A percentile compares a stretch with the other conserved stretches of the same genome.
phyloP scores from a whole-genome alignment of 2,113 vertebrate species.

The Nanger granti region DNA sequence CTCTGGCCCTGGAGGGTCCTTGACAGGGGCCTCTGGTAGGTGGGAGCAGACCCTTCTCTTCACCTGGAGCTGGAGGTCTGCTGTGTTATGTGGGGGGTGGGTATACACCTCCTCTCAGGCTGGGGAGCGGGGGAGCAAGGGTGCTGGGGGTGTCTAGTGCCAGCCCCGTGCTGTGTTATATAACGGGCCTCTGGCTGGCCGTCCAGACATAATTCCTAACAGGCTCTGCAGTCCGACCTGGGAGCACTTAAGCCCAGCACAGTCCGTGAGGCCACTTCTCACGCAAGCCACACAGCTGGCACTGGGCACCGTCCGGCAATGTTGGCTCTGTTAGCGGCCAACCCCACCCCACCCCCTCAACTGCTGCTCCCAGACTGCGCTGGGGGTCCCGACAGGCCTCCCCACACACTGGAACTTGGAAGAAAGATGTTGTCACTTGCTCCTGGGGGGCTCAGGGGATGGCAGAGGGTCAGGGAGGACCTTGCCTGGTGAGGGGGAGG shows the following conservation, averaged over 20 bases:
- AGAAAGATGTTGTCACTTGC: neutral
- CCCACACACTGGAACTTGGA: neutral
- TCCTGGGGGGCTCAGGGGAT: neutral
- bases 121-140: neutral
- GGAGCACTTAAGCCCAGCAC: neutral
- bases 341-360: neutral
- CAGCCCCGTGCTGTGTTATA: fast-evolving
- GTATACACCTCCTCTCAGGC: neutral
- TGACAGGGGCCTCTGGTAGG: fast-evolving
- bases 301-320: fast-evolving
- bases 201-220: neutral
- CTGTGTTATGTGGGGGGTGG: neutral
- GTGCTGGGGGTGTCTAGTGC: neutral
- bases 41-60: neutral
- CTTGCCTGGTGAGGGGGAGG: neutral
- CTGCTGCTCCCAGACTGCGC: neutral
- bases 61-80: neutral
- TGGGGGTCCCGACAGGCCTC: neutral
- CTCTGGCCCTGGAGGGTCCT: neutral
- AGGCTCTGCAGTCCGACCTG: neutral
- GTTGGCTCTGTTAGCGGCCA: fast-evolving
- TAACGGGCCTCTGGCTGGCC: neutral
- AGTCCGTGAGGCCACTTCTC: neutral
- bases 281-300: neutral
- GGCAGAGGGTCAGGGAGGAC: neutral